Base-by-base conservation (phyloP, 2,113 vertebrate genomes). In the Elachura formosa region DNA sequence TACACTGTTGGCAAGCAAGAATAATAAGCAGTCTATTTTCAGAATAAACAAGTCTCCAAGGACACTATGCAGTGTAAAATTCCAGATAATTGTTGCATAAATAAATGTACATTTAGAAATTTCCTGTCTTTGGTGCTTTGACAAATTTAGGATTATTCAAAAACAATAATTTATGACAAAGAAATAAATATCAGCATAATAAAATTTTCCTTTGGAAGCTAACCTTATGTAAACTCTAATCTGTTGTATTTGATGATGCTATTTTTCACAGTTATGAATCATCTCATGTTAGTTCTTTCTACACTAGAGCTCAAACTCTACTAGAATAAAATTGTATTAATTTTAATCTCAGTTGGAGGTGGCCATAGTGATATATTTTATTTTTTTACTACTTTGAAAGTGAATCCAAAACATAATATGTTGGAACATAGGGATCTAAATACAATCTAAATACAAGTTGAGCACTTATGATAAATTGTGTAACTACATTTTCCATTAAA, bases 221-320 rank as follows among this genome's bases (percentile, higher is more conserved):
- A 51, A 71, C 14, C 25, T 54, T 84, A 67, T 29, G 9, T 43
- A 74, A 41, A 67, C 67, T 4, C 26, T 67, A 46, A 54, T 38
- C 20, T 20, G n/a, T 66, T 24, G 24, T 71, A 45, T 55, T 68
- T 94, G 52, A 16, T 66, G 63, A 89, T 45, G 15, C 1, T 67
- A 10, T 89, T 94, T 97, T 94, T 82, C 43, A 62, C 81, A 96
- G 82, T 90, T 84, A 84, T 46, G 54, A 76, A 93, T 84, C 24
- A 82, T 84, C 23, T 45, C 9, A 18, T 61, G 11, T 89, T 92
- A 48, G 36, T 41, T 79, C 59, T 72, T 96, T 95, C 41, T 91
- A 75, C 15, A 63, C 20, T 45, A 26, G 6, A 94, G 7, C 26
- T 68, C 46, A 86, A 84, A 76, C 43, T 33, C 5, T 67, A 28